Percentiles rank a stretch among this genome's conserved stretches.
Conservation (phyloP, 1,140 invertebrate genomes). For the Ceratitis capitata region DNA sequence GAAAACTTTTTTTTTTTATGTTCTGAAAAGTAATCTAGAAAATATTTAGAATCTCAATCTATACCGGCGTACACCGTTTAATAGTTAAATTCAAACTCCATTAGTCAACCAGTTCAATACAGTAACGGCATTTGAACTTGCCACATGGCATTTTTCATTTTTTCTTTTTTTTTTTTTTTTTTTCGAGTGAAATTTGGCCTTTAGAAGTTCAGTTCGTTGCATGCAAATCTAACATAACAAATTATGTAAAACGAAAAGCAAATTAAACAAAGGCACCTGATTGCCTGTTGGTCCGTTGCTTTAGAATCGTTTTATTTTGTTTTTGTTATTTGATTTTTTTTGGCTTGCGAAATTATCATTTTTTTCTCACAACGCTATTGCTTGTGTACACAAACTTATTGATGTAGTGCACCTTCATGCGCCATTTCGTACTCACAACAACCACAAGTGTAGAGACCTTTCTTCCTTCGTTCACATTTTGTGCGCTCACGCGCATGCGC, state of each 20-base stretch:
- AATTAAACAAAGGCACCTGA: not conserved
- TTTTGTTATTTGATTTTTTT: not conserved
- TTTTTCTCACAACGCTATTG: not conserved
- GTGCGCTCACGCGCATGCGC: not conserved
- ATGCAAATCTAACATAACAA: constrained; percentile 19
- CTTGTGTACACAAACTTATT: too few species aligned
- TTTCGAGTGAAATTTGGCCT: not conserved
- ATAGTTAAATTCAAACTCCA: too few species aligned
- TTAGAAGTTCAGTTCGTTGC: not conserved
- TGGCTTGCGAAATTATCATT: not conserved
- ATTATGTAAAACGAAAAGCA: not conserved
- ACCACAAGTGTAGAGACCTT: too few species aligned
- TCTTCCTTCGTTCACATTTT: not conserved
- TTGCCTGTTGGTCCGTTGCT: constrained; percentile 4
- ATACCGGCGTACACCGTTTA: too few species aligned
- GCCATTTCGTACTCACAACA: not conserved
- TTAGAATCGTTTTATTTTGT: too few species aligned
- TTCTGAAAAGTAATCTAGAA: too few species aligned
- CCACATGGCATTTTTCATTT: not conserved
- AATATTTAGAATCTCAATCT: too few species aligned
- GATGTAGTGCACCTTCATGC: not conserved
- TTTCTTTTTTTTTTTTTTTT: too few species aligned
- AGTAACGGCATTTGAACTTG: not conserved
- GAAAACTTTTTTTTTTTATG: too few species aligned
- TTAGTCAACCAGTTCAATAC: too few species aligned